Evolutionary conservation across 2,113 vertebrate genomes (phyloP), one percentile per base, ranked within the genome.

Genomic region (Microcebus ravelobensis): DNA sequence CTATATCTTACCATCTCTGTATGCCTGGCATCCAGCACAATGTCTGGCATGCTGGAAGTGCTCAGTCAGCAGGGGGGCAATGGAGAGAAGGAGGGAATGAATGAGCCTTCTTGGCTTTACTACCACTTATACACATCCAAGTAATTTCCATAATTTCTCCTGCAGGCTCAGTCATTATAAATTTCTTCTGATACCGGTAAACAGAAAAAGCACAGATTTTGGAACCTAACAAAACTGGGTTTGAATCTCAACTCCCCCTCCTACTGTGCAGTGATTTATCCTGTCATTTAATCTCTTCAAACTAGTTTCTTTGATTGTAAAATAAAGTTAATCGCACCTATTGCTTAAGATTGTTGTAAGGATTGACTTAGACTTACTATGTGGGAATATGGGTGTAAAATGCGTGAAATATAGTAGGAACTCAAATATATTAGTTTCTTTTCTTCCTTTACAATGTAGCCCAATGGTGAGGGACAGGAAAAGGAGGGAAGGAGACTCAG

Each of bases 291-390:
- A 70, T 91, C 39, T 93, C 31, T 95, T 68, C 61, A 68, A 83
- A 79, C 87, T 91, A 25, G 31, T 93, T 90, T 82, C 79, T 36
- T 89, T 93, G 57, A 31, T 81, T 84, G 45, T 94, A 74, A 89
- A 87, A 61, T 73, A 83, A 67, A 27, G 34, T 34, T 85, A 81
- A 63, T 48, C 31, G 29, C 25, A 55, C 45, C 14, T 55, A 4
- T 76, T 93, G 4, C 50, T 96, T 34, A 70, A 84, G 34, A 65
- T 48, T 71, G 7, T 94, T 82, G 31, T 70, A 39, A 55, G 39
- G 57, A 85, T 87, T 87, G 34, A 52, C 4, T 96, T 73, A 39
- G 34, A 52, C 4, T 96, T 73, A 39, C 52, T 55, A 13, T 20
- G 25, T 67, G 57, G 73, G 48, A 86, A 18, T 23, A 3, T 89